Evolutionary conservation across 1,140 invertebrate genomes (phyloP), one percentile per base, ranked within the genome.

Genomic region (Latrodectus geometricus): DNA sequence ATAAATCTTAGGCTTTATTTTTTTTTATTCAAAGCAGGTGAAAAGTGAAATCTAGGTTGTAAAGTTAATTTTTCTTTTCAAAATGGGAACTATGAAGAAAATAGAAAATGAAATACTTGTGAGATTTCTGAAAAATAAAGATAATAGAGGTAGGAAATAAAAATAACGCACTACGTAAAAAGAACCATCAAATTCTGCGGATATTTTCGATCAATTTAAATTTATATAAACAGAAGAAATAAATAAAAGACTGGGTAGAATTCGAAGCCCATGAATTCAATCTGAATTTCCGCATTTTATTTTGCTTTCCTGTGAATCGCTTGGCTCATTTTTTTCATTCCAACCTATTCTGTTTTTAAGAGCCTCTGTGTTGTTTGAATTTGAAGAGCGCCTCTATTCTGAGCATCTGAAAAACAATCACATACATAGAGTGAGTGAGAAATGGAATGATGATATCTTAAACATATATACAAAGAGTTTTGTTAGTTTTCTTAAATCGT

Each of bases 181-280:
- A 35, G 35, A 35, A 70, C 68, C 21, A 70, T 70, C 68, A 70
- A 70, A 70, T 70, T 70, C 68, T 20, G 20, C 9, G 68, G 14
- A 70, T 20, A 70, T 9, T 70, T 70, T 70, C 68, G 68, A 70
- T 70, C 68, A 70, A 70, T 70, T 70, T 70, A 70, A 70, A 70
- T 70, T 70, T 70, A 70, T 17, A 20, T 70, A 20, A 70, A 17
- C 9, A 12, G 20, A 70, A 70, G 12, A 70, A 70, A 70, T 70
- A 70, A 70, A 35, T 35, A 23, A 70, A 70, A n/a, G 61, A 20
- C 68, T 20, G 21, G 68, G 12, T 20, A 20, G 68, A 20, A 70
- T 12, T 23, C 21, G 68, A 9, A 70, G 20, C 68, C 68, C 68
- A 70, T 70, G 68, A 70, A 23, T 70, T 70, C 68, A 70, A 70